Conservation (phyloP, 2,888 invertebrate genomes). For the Drosophila buzzatii region DNA sequence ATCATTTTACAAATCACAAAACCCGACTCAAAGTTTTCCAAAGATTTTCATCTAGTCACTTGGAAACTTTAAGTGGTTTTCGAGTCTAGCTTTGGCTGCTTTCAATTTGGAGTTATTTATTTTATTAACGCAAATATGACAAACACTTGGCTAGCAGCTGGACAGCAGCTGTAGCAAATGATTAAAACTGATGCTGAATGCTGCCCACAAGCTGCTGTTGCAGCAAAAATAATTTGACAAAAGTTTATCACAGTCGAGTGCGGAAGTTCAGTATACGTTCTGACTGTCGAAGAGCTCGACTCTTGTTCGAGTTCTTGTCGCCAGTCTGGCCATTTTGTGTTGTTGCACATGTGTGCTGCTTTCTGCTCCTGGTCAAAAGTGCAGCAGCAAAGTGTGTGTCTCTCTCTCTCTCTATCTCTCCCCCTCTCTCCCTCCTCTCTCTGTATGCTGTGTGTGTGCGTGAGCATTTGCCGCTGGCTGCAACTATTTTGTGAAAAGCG, state of each 20-base stretch:
- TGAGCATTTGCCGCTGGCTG: slow-evolving; percentile 51
- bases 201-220: slow-evolving; percentile 69
- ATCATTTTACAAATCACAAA: background rate
- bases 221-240: slow-evolving; percentile 49
- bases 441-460: slow-evolving; percentile 1
- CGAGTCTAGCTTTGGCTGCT: slow-evolving; percentile 9
- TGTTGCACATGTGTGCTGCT: slow-evolving; percentile 36
- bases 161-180: slow-evolving; percentile 37
- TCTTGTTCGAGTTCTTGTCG: slow-evolving; percentile 27
- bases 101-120: slow-evolving; percentile 47
- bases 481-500: slow-evolving; percentile 76
- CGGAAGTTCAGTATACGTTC: slow-evolving; percentile 34
- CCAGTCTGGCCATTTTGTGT: slow-evolving; percentile 35
- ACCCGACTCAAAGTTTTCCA: background rate
- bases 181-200: slow-evolving; percentile 64
- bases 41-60: slow-evolving; percentile 12
- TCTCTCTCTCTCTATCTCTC: no score
- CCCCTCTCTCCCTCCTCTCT: no score
- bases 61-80: slow-evolving; percentile 28
- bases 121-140: slow-evolving; percentile 50
- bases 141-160: slow-evolving; percentile 25
- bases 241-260: slow-evolving; percentile 34
- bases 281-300: slow-evolving; percentile 44
- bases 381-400: slow-evolving; percentile 15
- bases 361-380: slow-evolving; percentile 45